Percentiles rank a stretch among this genome's conserved stretches.
Conservation (phyloP, 2,113 vertebrate species). For the Jaculus jaculus region DNA sequence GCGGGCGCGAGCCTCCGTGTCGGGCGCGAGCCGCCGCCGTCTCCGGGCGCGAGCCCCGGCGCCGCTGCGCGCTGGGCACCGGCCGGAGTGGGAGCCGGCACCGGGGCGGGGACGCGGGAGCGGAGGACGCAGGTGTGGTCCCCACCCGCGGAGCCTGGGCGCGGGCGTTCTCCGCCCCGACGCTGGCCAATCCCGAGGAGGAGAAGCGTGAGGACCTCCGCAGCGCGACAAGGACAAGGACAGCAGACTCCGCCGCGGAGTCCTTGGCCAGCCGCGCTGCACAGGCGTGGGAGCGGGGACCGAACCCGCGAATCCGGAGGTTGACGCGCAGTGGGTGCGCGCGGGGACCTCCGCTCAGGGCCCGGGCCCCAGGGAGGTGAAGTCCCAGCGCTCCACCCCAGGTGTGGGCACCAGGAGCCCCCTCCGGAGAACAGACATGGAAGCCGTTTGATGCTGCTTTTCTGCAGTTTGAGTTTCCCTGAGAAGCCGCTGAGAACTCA, state of each 20-base stretch:
- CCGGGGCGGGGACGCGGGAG: not conserved
- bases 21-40: conserved; percentile 34
- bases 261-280: not conserved
- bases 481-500: not conserved
- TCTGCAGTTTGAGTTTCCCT: not conserved
- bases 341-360: not conserved
- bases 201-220: not conserved
- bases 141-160: not conserved
- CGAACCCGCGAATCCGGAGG: not conserved
- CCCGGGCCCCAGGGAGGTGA: not conserved
- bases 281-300: not conserved
- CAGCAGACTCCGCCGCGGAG: not conserved
- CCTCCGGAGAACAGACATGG: not conserved
- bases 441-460: not conserved
- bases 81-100: not conserved
- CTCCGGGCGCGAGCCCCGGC: conserved; percentile 33
- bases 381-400: not conserved
- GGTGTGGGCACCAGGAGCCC: not conserved
- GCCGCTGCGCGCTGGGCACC: not conserved
- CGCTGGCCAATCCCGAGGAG: not conserved
- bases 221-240: not conserved
- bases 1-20: conserved; percentile 58
- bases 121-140: conserved; percentile 13
- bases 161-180: not conserved
- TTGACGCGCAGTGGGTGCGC: not conserved